Evolutionary conservation across 2,113 vertebrate species (phyloP), one percentile per base, ranked within the genome.

Genomic region (Eubucco bourcierii): DNA sequence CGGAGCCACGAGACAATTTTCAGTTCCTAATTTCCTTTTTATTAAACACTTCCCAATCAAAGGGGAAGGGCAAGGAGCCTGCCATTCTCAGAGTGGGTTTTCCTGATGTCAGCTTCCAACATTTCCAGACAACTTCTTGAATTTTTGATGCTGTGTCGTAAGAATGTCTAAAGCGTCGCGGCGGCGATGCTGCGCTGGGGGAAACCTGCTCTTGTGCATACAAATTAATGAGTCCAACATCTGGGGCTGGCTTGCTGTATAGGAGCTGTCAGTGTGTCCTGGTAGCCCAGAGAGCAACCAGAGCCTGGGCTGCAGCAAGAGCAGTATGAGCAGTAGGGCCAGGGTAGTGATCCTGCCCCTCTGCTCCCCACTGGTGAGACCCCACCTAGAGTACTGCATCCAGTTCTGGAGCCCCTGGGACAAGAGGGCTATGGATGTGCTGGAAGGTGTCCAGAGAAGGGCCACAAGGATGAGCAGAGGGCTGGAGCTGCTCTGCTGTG

Each of bases 1-100:
- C 64, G 60, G 93, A 95, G 92, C 90, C 25, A 12, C 0, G 0
- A 72, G 83, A 88, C 89, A 70, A 76, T 81, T 76, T 88, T 70
- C 65, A 56, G 84, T 84, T 46, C 88, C 76, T 93, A 84, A 95
- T 94, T 95, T 94, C 68, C 81, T 83, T 95, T 90, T 88, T 58
- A 90, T 91, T 92, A 91, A 96, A 83, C 90, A 86, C 73, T 85
- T 78, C 56, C 82, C 84, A 96, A 90, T 87, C 90, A 92, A 95
- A 81, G 85, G 76, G 33, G 33, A 93, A 61, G 2, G 0, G 61
- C 2, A 8, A 78, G 76, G 76, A 94, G 63, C 6, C 79, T 94
- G 90, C 77, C 87, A 53, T 24, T 50, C 87, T 31, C n/a, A 0
- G 44, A 92, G 91, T 37, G 71, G 87, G 65, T 18, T 88, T 77